Evolutionary conservation across 2,888 invertebrate genomes (phyloP), one percentile per base, ranked within the genome.

Genomic region (Trichopoda pennipes): DNA sequence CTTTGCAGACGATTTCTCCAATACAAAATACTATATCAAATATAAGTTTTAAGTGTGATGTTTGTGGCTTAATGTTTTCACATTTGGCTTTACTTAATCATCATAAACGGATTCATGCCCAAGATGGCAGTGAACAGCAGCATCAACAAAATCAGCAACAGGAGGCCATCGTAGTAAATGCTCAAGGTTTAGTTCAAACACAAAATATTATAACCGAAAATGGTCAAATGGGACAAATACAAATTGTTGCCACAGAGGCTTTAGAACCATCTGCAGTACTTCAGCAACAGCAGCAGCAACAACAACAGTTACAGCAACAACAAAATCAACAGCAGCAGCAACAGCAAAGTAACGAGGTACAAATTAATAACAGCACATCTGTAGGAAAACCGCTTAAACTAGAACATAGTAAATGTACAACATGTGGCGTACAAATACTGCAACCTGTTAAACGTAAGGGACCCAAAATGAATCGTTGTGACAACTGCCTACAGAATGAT

Each of bases 21-120:
- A 85, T 93, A 70, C 94, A 95, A 88, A 95, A 95, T 87, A 94
- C 95, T 75, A 94, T 95, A 88, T 94, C 95, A 17, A 96, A 95
- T 88, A 96, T 96, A 32, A 96, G 96, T 86, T 96, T 96, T 90
- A 97, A 96, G 91, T 96, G 96, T 91, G 96, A 97, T 90, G 95
- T 96, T 10, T 96, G 96, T 88, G 96, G 96, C 56, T 92, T 96
- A 81, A 96, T 96, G 93, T 97, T 96, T 90, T 95, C 95, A 1
- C 96, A 96, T 89, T 92, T 96, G 84, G 94, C 95, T 60, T 90
- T 96, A 77, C 91, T 96, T n/a, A 96, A 96, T 91, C 96, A 96
- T 87, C 96, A 96, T 90, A 97, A 96, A 92, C 93, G 96, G 85
- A 94, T 95, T 88, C 96, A 96, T 89, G 94, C 94, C 79, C 93